Evolutionary conservation across 2,888 invertebrate species (phyloP).

Genomic region (Drosophila anceps): DNA sequence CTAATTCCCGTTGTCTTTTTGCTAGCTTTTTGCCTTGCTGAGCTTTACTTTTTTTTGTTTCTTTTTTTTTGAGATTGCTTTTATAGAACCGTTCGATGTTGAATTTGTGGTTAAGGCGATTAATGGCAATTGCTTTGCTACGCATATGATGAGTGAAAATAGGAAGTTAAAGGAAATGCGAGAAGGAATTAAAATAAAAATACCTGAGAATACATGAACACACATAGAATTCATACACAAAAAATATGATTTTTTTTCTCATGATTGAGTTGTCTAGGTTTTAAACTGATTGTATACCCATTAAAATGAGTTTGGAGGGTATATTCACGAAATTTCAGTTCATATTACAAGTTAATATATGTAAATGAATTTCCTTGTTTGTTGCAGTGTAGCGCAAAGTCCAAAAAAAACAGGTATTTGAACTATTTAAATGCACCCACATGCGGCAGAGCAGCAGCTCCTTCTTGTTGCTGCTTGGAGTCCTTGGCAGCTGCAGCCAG

Average conservation of each 20-base stretch:
- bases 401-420: conserved; percentile 53
- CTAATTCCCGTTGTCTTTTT: conserved; percentile 7
- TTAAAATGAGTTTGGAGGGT: no score
- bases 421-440: conserved; percentile 78
- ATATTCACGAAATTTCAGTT: no score
- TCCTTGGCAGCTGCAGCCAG: conserved; percentile 44
- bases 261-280: no score
- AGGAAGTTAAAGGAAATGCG: not conserved
- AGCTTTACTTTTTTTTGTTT: not conserved
- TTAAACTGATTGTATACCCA: no score
- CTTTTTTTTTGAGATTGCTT: conserved; percentile 2
- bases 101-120: not conserved
- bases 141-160: conserved; percentile 6
- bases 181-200: no score
- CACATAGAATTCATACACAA: not conserved
- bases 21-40: not conserved
- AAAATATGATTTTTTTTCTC: not conserved
- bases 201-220: no score
- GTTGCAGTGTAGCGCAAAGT: conserved; percentile 11
- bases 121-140: conserved; percentile 2
- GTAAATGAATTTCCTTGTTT: not conserved
- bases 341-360: not conserved
- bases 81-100: not conserved
- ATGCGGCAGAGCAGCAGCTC: conserved; percentile 25
- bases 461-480: conserved; percentile 10